A percentile compares a stretch with the other conserved stretches of the same genome.
phyloP scores from a whole-genome alignment of 2,888 invertebrate genomes.

The Oxycera nigricornis region DNA sequence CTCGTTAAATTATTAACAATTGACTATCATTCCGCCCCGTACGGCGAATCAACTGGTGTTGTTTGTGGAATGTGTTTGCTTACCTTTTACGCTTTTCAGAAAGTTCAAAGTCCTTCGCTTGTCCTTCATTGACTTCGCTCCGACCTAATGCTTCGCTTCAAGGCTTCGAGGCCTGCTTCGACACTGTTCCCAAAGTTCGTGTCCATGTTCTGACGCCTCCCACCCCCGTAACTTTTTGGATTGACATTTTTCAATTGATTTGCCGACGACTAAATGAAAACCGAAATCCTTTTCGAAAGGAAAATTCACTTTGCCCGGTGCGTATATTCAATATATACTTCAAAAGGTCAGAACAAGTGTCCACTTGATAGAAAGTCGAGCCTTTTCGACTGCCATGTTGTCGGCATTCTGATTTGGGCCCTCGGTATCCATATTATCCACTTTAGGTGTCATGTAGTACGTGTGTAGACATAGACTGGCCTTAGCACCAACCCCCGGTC shows the following conservation, averaged over 20 bases:
- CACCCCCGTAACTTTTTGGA: constrained; percentile 31
- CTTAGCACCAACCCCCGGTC: constrained; percentile 15
- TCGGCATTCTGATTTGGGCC: constrained; percentile 12
- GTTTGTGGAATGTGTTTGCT: constrained; percentile 21
- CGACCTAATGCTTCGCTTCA: background rate
- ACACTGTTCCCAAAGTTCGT: background rate
- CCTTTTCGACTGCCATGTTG: constrained; percentile 30
- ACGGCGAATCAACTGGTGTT: constrained; percentile 44
- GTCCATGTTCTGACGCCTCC: background rate
- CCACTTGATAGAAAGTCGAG: constrained; percentile 42
- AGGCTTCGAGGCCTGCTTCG: background rate
- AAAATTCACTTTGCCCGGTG: constrained; percentile 43
- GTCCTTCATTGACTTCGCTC: background rate
- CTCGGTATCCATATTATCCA: background rate
- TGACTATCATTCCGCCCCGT: constrained; percentile 4
- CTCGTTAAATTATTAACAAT: constrained; percentile 43
- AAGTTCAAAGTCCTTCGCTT: constrained; percentile 20
- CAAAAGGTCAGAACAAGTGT: constrained; percentile 42
- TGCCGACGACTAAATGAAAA: constrained; percentile 44
- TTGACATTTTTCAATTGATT: constrained; percentile 46
- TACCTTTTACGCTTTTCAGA: background rate
- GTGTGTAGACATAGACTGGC: constrained; percentile 41
- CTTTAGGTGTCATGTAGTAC: constrained; percentile 7
- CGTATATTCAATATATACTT: constrained; percentile 30
- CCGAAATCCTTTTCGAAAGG: constrained; percentile 43